Percentiles rank a stretch among this genome's conserved stretches.
Evolutionary conservation across 2,113 vertebrate genomes (phyloP).

Genomic region (Lonchura striata): DNA sequence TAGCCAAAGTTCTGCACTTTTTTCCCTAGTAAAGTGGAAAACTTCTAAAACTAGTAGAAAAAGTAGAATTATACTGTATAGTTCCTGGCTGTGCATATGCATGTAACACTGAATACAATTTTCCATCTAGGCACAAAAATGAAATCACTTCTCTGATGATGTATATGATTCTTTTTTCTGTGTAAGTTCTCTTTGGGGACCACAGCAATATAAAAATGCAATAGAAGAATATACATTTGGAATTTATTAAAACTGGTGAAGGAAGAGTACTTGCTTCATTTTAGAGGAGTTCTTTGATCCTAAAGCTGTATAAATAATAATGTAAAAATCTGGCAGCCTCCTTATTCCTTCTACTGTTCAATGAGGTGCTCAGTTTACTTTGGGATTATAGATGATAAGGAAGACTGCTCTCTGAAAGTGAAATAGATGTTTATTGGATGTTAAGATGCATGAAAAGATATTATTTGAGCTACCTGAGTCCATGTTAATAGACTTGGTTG

Average conservation of each 20-base stretch:
- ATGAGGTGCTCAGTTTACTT: neutral
- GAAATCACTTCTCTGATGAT: neutral
- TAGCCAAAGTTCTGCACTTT: neutral
- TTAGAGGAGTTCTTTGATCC: neutral
- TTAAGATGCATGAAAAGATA: neutral
- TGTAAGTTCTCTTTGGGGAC: neutral
- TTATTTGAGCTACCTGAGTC: neutral
- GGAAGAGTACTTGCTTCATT: neutral
- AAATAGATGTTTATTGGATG: neutral
- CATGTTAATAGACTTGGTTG: neutral
- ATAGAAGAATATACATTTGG: neutral
- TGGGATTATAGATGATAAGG: conserved; percentile 23
- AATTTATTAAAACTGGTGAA: neutral
- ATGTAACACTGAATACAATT: neutral
- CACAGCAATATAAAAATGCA: neutral
- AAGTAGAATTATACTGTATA: neutral
- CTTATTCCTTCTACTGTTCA: neutral
- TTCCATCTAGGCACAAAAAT: neutral
- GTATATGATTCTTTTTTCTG: neutral
- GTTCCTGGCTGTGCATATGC: neutral
- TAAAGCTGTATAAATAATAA: conserved; percentile 3
- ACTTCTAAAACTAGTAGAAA: neutral
- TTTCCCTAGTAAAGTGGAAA: neutral
- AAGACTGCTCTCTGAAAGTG: neutral
- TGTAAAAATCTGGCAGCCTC: neutral